Percentiles rank a stretch among this genome's conserved stretches.
Conservation (phyloP, 2,888 invertebrate genomes). For the Xestoiulus laeticollis region DNA sequence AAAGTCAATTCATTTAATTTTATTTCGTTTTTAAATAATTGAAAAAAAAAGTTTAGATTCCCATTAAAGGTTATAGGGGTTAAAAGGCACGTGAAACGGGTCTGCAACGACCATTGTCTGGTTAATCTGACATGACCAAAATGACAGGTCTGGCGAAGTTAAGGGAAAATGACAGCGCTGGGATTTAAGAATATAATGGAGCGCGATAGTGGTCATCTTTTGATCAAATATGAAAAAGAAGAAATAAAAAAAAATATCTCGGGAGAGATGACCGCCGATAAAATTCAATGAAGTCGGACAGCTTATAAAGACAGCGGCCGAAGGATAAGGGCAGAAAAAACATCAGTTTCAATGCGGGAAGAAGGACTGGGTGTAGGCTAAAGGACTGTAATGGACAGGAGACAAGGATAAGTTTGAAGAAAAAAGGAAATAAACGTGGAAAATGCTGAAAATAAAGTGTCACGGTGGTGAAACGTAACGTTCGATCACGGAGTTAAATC, state of each 20-base stretch:
- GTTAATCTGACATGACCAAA: background rate
- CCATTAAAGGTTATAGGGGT: background rate
- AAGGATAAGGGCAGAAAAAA: background rate
- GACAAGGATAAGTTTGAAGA: background rate
- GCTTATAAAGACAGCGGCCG: background rate
- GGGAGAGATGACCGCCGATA: background rate
- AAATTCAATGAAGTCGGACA: constrained; percentile 8
- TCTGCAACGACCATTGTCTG: background rate
- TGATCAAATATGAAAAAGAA: background rate
- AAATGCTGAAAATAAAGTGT: background rate
- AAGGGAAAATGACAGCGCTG: background rate
- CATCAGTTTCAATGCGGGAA: background rate
- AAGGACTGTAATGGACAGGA: background rate
- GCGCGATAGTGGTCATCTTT: background rate
- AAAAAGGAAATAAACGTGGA: background rate
- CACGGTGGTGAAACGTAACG: background rate
- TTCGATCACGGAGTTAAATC: background rate
- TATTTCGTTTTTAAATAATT: no score
- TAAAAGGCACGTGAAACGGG: background rate
- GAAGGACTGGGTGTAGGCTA: background rate
- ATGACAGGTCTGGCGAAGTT: background rate
- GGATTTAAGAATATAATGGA: background rate
- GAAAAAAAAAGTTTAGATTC: background rate
- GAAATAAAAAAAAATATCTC: background rate
- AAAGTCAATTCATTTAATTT: no score